A percentile compares a stretch with the other conserved stretches of the same genome.
phyloP scores from a whole-genome alignment of 2,113 vertebrate species.

The Hucho hucho region DNA sequence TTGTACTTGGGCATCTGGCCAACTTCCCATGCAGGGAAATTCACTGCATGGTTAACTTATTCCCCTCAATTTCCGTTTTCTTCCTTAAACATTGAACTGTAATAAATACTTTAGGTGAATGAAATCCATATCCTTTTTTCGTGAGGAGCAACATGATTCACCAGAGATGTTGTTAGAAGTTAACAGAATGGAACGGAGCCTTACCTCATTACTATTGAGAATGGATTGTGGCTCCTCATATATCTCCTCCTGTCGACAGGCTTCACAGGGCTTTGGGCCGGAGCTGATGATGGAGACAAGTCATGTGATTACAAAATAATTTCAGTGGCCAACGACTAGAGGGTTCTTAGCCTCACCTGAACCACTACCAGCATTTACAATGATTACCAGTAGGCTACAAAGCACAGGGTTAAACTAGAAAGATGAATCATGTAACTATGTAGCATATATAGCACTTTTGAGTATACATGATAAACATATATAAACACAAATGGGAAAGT shows the following conservation, averaged over 20 bases:
- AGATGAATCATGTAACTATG: constrained; percentile 6
- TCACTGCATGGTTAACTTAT: no score
- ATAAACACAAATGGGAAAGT: not conserved
- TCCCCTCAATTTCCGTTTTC: no score
- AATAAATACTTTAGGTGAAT: no score
- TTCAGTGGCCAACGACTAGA: not conserved
- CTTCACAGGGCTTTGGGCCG: constrained; percentile 88
- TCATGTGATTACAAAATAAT: constrained; percentile 13
- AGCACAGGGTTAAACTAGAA: constrained; percentile 5
- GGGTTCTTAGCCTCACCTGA: constrained; percentile 1
- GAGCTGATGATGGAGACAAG: constrained; percentile 67
- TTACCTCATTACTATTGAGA: constrained; percentile 75
- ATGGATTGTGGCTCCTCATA: constrained; percentile 87
- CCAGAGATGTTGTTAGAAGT: not conserved
- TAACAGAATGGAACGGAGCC: not conserved
- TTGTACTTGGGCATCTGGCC: no score
- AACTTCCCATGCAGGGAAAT: no score
- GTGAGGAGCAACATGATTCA: not conserved
- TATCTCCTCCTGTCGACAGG: constrained; percentile 86
- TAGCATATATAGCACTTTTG: not conserved
- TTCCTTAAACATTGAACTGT: no score
- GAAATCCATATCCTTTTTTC: no score
- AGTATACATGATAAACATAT: not conserved
- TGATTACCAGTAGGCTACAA: not conserved
- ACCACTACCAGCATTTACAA: constrained; percentile 6